Conservation (phyloP, 2,113 vertebrate genomes). For the Machaerirhynchus nigripectus region DNA sequence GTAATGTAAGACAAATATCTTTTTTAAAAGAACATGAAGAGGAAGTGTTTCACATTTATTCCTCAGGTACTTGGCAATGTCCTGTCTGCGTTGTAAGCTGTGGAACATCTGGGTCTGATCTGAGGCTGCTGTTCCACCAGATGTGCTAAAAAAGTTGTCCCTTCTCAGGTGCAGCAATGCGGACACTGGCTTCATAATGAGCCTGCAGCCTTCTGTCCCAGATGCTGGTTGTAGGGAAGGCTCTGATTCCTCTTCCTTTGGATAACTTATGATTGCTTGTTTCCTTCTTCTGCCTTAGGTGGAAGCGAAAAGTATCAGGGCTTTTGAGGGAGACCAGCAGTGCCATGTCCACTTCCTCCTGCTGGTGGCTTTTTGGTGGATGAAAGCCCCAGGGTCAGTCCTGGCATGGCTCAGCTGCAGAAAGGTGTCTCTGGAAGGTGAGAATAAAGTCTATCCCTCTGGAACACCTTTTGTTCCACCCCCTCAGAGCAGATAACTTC, state of each 20-base stretch:
- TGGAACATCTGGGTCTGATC: background rate
- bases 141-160: background rate
- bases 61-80: background rate
- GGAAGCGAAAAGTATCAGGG: background rate
- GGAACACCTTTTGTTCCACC: background rate
- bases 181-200: background rate
- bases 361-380: background rate
- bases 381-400: background rate
- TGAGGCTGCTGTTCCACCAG: background rate
- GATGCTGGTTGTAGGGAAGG: background rate
- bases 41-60: background rate
- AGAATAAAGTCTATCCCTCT: background rate
- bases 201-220: background rate
- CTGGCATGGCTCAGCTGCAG: background rate
- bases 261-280: background rate
- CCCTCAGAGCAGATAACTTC: background rate
- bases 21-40: background rate
- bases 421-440: background rate
- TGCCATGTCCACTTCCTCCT: background rate
- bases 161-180: background rate
- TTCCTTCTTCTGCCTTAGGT: background rate
- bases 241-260: background rate
- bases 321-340: background rate
- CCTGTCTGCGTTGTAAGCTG: background rate
- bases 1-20: background rate